Percentiles rank a stretch among this genome's conserved stretches.
phyloP scores from a whole-genome alignment of 1,140 invertebrate species.

The Drosophila novamexicana region DNA sequence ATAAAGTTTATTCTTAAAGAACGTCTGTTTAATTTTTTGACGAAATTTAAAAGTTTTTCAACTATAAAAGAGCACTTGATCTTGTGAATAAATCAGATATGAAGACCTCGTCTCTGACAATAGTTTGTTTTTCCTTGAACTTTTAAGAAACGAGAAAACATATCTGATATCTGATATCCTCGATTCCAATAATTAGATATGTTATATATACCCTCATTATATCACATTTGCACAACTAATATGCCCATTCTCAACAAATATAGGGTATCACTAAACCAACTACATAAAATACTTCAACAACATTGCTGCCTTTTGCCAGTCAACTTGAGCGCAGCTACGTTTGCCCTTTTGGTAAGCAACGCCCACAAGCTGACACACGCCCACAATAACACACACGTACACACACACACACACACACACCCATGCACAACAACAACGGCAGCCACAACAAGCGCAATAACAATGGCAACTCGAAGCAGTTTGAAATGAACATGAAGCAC shows the following conservation, averaged over 20 bases:
- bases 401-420: conserved; percentile 1
- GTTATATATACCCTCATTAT: too few relatives aligned
- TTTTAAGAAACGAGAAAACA: too few relatives aligned
- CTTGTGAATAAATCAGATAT: too few relatives aligned
- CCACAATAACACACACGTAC: conserved; percentile 16
- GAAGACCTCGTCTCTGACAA: too few relatives aligned
- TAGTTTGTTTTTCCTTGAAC: too few relatives aligned
- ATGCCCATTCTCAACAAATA: not conserved
- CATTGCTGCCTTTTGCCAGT: conserved; percentile 15
- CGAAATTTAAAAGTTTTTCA: too few relatives aligned
- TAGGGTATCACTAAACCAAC: conserved; percentile 3
- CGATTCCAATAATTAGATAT: too few relatives aligned
- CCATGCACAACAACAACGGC: conserved; percentile 19
- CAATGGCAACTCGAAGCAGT: conserved; percentile 35
- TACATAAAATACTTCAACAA: conserved; percentile 4
- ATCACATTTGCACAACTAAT: not conserved
- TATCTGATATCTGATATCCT: too few relatives aligned
- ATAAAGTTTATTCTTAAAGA: too few relatives aligned
- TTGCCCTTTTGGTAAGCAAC: conserved; percentile 43
- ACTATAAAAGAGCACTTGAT: too few relatives aligned
- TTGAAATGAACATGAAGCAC: conserved; percentile 55
- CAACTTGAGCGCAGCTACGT: conserved; percentile 18
- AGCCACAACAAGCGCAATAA: conserved; percentile 20
- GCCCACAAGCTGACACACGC: conserved; percentile 39
- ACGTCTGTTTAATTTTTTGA: too few relatives aligned